Base-by-base conservation (phyloP, 2,888 invertebrate species). In the Phortica okadai region DNA sequence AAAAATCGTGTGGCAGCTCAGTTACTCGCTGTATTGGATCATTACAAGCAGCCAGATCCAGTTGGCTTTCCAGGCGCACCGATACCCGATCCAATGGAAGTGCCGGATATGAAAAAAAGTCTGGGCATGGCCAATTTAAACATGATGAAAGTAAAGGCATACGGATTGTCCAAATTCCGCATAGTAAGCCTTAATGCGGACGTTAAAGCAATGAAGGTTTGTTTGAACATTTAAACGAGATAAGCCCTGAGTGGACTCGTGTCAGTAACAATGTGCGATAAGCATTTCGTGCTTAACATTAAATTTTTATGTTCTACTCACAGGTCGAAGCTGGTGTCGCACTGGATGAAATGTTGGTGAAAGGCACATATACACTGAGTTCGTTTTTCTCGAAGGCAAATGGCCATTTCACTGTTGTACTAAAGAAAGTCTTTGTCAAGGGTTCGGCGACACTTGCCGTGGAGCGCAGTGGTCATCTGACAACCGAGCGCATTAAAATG, bases 11-110 rank as follows among this genome's bases (percentile, higher is more conserved):
- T 97, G 69, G 95, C 95, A 76, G 94, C 95, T 77, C 94, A 95
- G 87, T 93, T 97, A 66, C 92, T 94, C 69, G 92, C 93, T 7
- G 92, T 96, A 8, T 88, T 97, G 58, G 94, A 95, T 76, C 96
- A 97, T 89, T 97, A 95, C 90, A 95, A 97, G 90, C 94, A 96
- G 86, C 93, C 94, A 16, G 95, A 97, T 90, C 96, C 96, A 0
- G 92, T 96, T 6, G 96, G 96, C 6, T 89, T 97, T n/a, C 97
- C 97, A 0, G 95, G 95, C 0, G 94, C 94, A 0, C 94, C 95
- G 1, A 93, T 97, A 74, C 95, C 96, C 0, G 97, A 97, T 88
- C 97, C 97, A 0, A 94, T 96, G 92, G 92, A 93, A 0, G 94
- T 97, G 41, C 96, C 96, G 0, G 94, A 96, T 82, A 94, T 96